Evolutionary conservation across 2,113 vertebrate species (phyloP).

Genomic region (Stomatorhinus ivindoensis): DNA sequence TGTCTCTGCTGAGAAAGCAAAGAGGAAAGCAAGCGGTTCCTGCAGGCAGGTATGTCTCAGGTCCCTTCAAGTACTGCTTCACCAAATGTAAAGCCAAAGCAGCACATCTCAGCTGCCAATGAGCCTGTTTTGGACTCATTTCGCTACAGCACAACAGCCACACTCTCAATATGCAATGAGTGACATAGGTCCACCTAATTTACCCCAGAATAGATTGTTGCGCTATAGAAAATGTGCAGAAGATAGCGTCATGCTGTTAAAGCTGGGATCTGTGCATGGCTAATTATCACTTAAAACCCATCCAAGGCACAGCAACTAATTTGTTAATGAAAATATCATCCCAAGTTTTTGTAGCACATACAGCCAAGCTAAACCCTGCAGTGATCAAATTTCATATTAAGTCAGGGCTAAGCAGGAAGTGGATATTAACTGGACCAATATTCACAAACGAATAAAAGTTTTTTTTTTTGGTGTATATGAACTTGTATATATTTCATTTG

Average conservation of each 20-base stretch:
- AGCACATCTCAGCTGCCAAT: neutral
- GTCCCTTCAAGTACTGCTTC: neutral
- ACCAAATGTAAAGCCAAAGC: neutral
- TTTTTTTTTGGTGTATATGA: neutral
- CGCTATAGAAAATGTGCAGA: neutral
- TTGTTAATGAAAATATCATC: conserved; percentile 5
- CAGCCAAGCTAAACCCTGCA: neutral
- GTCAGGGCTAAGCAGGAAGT: neutral
- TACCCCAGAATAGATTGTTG: neutral
- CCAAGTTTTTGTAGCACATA: neutral
- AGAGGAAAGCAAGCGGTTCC: neutral
- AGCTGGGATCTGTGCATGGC: neutral
- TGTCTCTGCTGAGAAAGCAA: neutral
- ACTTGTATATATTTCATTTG: neutral
- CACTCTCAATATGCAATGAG: neutral
- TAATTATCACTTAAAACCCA: neutral
- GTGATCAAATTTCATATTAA: neutral
- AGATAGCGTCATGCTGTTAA: neutral
- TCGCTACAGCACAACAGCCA: neutral
- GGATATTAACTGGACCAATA: neutral
- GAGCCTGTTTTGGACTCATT: neutral
- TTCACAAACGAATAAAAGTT: neutral
- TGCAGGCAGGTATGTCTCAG: neutral
- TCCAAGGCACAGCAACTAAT: neutral
- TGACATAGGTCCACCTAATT: neutral